Evolutionary conservation across 2,888 invertebrate genomes (phyloP).

Genomic region (Hipparchia sbordonii): DNA sequence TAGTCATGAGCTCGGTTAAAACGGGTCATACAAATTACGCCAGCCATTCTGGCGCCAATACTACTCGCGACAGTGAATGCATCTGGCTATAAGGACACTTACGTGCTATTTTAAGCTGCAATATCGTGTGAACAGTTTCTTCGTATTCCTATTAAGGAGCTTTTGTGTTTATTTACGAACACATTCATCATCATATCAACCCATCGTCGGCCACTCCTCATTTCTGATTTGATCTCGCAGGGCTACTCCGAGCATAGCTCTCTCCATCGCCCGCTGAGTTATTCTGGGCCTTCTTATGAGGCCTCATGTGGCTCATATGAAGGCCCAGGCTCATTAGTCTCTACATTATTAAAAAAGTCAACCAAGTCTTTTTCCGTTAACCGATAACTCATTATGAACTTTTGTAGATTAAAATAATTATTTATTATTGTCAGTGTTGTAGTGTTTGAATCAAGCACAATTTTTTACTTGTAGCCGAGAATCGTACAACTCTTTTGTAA

Average conservation of each 20-base stretch:
- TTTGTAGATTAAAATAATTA: no score
- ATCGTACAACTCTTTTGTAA: not conserved
- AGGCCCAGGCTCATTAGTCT: no score
- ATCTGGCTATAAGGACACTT: constrained; percentile 20
- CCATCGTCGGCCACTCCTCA: no score
- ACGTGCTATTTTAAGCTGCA: constrained; percentile 16
- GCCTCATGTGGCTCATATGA: no score
- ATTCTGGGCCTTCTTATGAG: no score
- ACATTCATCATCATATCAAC: not conserved
- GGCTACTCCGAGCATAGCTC: no score
- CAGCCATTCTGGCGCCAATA: constrained; percentile 28
- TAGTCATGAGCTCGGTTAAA: constrained; percentile 35
- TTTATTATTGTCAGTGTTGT: no score
- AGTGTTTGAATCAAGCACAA: not conserved
- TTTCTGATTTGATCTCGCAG: no score
- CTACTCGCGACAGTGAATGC: constrained; percentile 19
- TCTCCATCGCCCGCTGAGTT: no score
- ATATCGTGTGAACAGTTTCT: constrained; percentile 17
- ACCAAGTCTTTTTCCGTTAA: no score
- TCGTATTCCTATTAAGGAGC: not conserved
- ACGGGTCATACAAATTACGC: constrained; percentile 26
- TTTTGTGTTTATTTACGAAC: not conserved
- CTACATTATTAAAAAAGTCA: no score
- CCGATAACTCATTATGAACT: no score
- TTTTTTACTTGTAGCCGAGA: not conserved